phyloP scores from a whole-genome alignment of 2,113 vertebrate genomes.

The Meleagris gallopavo region DNA sequence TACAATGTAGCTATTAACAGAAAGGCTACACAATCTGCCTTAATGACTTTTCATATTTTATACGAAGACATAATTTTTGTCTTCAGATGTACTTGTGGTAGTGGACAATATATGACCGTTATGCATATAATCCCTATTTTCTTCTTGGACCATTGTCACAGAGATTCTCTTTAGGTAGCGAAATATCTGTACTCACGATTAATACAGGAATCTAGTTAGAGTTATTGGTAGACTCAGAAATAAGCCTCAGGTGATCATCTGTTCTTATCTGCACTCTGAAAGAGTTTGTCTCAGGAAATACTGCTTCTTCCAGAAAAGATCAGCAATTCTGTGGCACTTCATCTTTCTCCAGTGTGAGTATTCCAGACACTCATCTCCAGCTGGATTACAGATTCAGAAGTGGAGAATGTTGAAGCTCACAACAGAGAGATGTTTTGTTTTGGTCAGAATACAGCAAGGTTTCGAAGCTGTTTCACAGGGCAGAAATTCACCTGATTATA shows the following conservation, averaged over 20 bases:
- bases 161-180: background rate
- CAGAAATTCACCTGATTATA: background rate
- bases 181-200: background rate
- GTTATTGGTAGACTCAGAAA: background rate
- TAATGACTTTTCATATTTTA: background rate
- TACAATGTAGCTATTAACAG: background rate
- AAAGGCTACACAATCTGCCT: background rate
- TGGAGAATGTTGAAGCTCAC: background rate
- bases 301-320: background rate
- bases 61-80: background rate
- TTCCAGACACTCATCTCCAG: background rate
- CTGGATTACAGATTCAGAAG: background rate
- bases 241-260: background rate
- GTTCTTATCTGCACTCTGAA: background rate
- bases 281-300: background rate
- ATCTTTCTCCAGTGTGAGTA: background rate
- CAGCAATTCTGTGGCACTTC: background rate
- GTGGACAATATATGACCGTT: rapidly evolving
- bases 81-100: background rate
- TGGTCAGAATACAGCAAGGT: background rate
- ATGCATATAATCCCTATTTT: background rate
- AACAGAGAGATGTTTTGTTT: background rate
- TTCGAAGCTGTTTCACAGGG: background rate
- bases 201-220: background rate
- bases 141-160: background rate